phyloP scores from a whole-genome alignment of 1,140 invertebrate species.

The Drosophila guanche region DNA sequence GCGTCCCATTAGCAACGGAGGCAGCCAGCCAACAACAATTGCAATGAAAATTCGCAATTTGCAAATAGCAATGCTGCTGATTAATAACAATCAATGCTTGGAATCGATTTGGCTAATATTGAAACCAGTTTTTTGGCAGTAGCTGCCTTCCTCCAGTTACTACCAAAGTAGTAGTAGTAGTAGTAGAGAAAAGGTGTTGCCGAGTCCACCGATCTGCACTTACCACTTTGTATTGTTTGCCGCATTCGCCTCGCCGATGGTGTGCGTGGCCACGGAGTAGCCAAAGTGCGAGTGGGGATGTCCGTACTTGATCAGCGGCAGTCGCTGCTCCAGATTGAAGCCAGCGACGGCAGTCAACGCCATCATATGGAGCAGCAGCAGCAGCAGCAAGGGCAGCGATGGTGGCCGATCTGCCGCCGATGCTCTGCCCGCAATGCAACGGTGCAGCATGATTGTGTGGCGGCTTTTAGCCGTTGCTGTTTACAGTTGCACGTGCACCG shows the following conservation, averaged over 20 bases:
- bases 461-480: neutral
- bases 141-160: too few species aligned
- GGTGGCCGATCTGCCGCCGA: too few species aligned
- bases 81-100: slow-evolving; percentile 70
- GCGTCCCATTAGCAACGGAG: slow-evolving; percentile 45
- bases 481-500: slow-evolving; percentile 38
- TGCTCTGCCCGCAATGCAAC: too few species aligned
- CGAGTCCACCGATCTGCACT: slow-evolving; percentile 19
- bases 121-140: slow-evolving; percentile 28
- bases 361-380: neutral
- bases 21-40: slow-evolving; percentile 36
- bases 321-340: slow-evolving; percentile 78
- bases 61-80: slow-evolving; percentile 25
- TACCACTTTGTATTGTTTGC: slow-evolving; percentile 80
- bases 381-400: neutral
- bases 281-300: slow-evolving; percentile 73
- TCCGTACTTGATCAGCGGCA: slow-evolving; percentile 77
- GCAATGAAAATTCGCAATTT: slow-evolving; percentile 41
- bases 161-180: too few species aligned
- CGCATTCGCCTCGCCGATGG: slow-evolving; percentile 70
- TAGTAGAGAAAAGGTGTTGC: too few species aligned
- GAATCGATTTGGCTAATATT: slow-evolving; percentile 28
- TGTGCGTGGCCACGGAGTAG: slow-evolving; percentile 79
- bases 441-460: neutral
- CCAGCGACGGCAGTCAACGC: neutral